These are phyloP conservation scores for Drosophila anomalata DNA, from an alignment of 2,888 invertebrate species.

Conservation along the genomic window DNA sequence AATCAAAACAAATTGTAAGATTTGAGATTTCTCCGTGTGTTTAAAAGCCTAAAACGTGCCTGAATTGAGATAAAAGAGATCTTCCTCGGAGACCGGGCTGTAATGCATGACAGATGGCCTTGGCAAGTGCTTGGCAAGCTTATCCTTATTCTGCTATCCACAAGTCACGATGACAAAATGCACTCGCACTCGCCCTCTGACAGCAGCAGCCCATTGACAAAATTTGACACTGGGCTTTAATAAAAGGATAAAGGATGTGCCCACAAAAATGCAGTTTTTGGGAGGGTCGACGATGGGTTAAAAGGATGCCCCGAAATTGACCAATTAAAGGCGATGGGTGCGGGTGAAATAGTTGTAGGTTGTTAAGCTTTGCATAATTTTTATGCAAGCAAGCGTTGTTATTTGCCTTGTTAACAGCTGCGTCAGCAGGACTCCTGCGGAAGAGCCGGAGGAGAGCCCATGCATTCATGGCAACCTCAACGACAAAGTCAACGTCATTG, in stretches of 20 bases:
- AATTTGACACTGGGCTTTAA: conserved; percentile 14
- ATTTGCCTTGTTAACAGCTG: conserved; percentile 67
- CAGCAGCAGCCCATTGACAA: conserved; percentile 29
- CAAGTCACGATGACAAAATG: conserved; percentile 18
- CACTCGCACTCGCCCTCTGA: conserved; percentile 6
- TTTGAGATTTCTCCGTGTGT: not conserved
- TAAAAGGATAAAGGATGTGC: conserved; percentile 17
- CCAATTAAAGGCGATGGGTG: conserved; percentile 29
- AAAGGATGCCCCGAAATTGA: conserved; percentile 31
- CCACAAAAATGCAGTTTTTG: conserved; percentile 7
- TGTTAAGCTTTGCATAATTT: conserved; percentile 51
- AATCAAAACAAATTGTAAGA: not conserved
- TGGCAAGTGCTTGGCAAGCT: conserved; percentile 29
- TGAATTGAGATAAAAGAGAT: conserved; percentile 30
- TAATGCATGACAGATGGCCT: conserved; percentile 36
- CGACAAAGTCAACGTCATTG: conserved; percentile 62
- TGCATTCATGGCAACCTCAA: conserved; percentile 55
- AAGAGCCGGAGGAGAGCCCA: conserved; percentile 1
- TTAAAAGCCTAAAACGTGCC: conserved; percentile 18
- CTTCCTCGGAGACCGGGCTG: conserved; percentile 10
- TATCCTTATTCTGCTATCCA: conserved; percentile 9
- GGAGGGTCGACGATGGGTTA: conserved; percentile 24
- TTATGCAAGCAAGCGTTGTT: conserved; percentile 45
- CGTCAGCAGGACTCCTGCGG: conserved; percentile 29
- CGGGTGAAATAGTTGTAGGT: conserved; percentile 42